A percentile compares a stretch with the other conserved stretches of the same genome.
Evolutionary conservation across 2,888 invertebrate species (phyloP).

Genomic region (Ectropis crepuscularia): DNA sequence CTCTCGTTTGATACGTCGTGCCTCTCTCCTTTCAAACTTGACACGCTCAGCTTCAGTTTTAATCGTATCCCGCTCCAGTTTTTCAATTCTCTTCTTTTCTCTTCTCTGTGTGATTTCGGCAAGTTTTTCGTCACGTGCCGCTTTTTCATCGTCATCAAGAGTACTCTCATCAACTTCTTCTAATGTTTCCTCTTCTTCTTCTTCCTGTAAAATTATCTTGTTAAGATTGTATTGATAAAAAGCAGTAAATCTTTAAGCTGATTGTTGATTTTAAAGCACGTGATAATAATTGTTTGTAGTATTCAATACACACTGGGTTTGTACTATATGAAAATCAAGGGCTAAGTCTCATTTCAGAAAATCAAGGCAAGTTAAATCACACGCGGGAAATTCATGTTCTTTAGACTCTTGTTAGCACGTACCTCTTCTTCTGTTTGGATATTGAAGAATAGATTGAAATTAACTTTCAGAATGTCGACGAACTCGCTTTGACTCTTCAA

Average conservation of each 20-base stretch:
- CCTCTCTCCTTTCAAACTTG: slow-evolving; percentile 68
- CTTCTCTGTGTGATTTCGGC: slow-evolving; percentile 55
- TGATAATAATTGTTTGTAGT: not conserved
- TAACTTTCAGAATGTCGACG: slow-evolving; percentile 84
- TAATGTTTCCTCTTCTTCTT: slow-evolving; percentile 62
- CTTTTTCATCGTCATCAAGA: slow-evolving; percentile 73
- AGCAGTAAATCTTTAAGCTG: not conserved
- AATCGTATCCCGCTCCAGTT: slow-evolving; percentile 58
- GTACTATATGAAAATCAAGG: not conserved
- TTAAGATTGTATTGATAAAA: not conserved
- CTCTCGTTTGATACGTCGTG: slow-evolving; percentile 65
- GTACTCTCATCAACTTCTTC: slow-evolving; percentile 75
- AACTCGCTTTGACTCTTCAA: slow-evolving; percentile 83
- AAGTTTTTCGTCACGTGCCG: slow-evolving; percentile 60
- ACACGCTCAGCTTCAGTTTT: slow-evolving; percentile 59
- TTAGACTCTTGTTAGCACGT: slow-evolving; percentile 15
- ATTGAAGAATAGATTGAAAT: slow-evolving; percentile 89
- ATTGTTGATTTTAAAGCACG: not conserved
- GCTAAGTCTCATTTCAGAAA: too few relatives aligned
- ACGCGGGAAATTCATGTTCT: too few relatives aligned
- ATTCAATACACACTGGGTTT: too few relatives aligned
- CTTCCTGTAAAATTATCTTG: slow-evolving; percentile 48
- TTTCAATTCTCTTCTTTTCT: slow-evolving; percentile 59
- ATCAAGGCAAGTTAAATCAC: too few relatives aligned
- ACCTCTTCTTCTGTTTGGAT: slow-evolving; percentile 80